phyloP scores from a whole-genome alignment of 2,797 vertebrate genomes.

The Syngnathus rostellatus region DNA sequence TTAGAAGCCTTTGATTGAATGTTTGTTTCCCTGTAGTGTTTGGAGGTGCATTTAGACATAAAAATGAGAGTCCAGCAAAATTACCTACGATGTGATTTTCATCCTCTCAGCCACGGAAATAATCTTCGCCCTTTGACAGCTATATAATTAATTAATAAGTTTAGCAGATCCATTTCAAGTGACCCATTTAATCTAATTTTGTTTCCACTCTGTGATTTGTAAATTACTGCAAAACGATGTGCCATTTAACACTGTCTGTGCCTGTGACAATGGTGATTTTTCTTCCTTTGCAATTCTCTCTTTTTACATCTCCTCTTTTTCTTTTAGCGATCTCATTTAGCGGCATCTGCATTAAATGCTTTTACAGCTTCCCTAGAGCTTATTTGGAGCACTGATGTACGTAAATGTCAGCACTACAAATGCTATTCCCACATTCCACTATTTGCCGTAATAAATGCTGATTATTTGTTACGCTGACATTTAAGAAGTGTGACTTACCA shows the following conservation, averaged over 20 bases:
- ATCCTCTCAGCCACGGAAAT: constrained; percentile 61
- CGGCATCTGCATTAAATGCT: constrained; percentile 55
- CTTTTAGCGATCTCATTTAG: constrained; percentile 52
- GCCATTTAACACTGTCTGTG: constrained; percentile 74
- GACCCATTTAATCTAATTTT: constrained; percentile 79
- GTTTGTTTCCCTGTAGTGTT: constrained; percentile 50
- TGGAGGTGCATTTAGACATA: constrained; percentile 44
- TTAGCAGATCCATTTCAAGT: constrained; percentile 74
- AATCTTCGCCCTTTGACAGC: constrained; percentile 67
- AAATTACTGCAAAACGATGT: constrained; percentile 75
- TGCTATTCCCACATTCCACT: constrained; percentile 61
- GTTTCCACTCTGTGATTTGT: constrained; percentile 76
- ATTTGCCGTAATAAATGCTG: constrained; percentile 60
- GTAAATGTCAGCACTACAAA: constrained; percentile 70
- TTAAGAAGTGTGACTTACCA: constrained; percentile 55
- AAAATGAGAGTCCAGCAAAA: constrained; percentile 63
- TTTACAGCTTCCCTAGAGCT: constrained; percentile 59
- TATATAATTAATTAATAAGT: constrained; percentile 76
- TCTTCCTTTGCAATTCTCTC: constrained; percentile 63
- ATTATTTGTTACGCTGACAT: constrained; percentile 65
- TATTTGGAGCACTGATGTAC: constrained; percentile 59
- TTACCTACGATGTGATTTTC: constrained; percentile 61
- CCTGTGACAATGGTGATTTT: constrained; percentile 68
- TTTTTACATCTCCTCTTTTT: constrained; percentile 23
- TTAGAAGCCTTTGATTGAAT: constrained; percentile 66